Conservation (phyloP, 2,113 vertebrate species). For the Crotalus helleri region DNA sequence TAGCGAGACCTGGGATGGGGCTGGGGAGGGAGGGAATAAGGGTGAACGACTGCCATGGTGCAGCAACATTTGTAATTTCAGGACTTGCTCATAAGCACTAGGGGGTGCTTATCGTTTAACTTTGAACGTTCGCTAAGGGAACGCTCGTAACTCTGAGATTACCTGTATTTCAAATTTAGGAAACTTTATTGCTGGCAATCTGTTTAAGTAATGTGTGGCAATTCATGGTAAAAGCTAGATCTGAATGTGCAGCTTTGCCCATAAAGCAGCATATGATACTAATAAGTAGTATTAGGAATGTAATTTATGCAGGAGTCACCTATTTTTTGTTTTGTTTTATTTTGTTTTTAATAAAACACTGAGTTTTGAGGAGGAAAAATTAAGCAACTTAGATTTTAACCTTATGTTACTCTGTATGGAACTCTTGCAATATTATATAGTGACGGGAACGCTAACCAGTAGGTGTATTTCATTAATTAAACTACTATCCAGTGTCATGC, state of each 20-base stretch:
- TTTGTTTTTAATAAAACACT: not conserved
- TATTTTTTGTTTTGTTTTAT: not conserved
- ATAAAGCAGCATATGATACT: not conserved
- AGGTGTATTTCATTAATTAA: not conserved
- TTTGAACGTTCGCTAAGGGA: no score
- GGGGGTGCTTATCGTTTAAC: no score
- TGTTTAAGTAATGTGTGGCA: not conserved
- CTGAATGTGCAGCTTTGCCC: not conserved
- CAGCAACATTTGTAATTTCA: no score
- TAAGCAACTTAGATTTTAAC: not conserved
- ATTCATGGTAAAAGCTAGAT: not conserved
- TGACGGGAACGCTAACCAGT: not conserved
- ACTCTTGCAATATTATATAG: not conserved
- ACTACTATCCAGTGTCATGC: not conserved
- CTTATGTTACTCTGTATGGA: not conserved
- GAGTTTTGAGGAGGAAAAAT: not conserved
- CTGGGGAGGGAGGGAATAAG: no score
- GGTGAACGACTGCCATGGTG: no score
- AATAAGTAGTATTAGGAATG: not conserved
- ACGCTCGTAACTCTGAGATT: no score
- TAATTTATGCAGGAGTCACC: not conserved
- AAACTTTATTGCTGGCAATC: not conserved
- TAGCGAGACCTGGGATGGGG: no score
- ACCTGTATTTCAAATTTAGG: not conserved
- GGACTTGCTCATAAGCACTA: no score